Evolutionary conservation across 2,888 invertebrate species (phyloP), one percentile per base, ranked within the genome.

Genomic region (Gerris lacustris): DNA sequence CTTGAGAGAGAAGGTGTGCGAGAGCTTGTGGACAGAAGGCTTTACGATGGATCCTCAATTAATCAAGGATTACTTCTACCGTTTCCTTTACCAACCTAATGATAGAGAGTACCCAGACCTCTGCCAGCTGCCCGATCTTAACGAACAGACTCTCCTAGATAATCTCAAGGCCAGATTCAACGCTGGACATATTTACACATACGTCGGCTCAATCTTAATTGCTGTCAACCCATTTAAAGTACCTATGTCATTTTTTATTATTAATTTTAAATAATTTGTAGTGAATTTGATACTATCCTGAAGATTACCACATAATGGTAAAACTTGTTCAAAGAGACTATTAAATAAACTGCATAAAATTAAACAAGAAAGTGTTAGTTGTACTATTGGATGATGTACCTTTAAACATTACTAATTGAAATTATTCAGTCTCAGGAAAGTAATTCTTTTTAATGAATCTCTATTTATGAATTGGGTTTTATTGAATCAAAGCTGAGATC

Each of bases 31-130:
- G 92, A 86, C 91, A 78, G 93, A 94, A 80, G 89, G 89, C 79
- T 92, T 91, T 81, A 89, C 90, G 31, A 90, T 92, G 85, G 93
- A 93, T 80, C 92, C 94, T 67, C 94, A 96, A 82, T 86, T 94
- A 74, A 91, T 96, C 79, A 89, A 94, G 79, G 94, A 94, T 80
- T 93, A 93, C 82, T 96, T 93, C 81, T 89, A 92, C 80, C 86
- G 92, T 76, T 93, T 96, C 81, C 85, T 96, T 47, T 90, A 92
- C 79, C 95, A 96, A 81, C 94, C 95, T 18, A 89, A 91, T 79
- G 93, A 94, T 81, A 87, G 94, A 76, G 96, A 96, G 80, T 96
- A 96, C 81, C 94, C 96, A 6, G 96, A 97, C 81, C 84, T 97
- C 77, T 96, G 96, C 81, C 95, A 95, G 82, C 83, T 96, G 79